Conservation (phyloP, 1,140 invertebrate species). For the Pentalonia nigronervosa region DNA sequence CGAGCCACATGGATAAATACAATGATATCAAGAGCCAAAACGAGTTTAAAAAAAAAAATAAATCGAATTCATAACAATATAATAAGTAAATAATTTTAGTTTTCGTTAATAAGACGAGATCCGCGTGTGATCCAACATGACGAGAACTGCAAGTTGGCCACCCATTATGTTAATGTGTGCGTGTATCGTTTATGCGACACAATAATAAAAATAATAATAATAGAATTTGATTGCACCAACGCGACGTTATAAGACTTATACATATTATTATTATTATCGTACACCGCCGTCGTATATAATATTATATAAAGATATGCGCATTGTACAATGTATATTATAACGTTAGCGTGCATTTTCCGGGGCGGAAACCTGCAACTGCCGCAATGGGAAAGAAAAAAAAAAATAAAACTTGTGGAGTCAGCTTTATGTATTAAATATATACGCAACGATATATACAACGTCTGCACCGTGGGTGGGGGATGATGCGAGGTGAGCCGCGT, state of each 20-base stretch:
- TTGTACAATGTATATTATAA: not conserved
- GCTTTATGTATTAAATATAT: not conserved
- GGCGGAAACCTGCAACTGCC: not conserved
- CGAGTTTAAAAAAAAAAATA: too few species aligned
- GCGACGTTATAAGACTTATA: not conserved
- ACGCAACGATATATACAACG: not conserved
- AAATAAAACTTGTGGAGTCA: constrained; percentile 34
- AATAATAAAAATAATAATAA: not conserved
- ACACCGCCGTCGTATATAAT: not conserved
- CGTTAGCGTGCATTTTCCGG: not conserved
- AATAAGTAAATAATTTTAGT: too few species aligned
- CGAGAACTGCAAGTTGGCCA: too few species aligned
- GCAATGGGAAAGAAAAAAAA: not conserved
- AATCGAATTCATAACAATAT: too few species aligned
- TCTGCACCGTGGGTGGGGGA: not conserved
- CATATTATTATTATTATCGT: not conserved
- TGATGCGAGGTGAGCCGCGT: not conserved
- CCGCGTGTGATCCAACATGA: too few species aligned
- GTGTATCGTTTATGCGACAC: not conserved
- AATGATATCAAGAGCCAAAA: too few species aligned
- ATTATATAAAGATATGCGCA: too few species aligned
- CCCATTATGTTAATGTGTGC: not conserved
- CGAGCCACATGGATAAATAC: too few species aligned
- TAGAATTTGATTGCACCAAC: not conserved
- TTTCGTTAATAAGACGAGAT: too few species aligned